Conservation (phyloP, 2,113 vertebrate genomes). For the Myrmophylax atrothorax region DNA sequence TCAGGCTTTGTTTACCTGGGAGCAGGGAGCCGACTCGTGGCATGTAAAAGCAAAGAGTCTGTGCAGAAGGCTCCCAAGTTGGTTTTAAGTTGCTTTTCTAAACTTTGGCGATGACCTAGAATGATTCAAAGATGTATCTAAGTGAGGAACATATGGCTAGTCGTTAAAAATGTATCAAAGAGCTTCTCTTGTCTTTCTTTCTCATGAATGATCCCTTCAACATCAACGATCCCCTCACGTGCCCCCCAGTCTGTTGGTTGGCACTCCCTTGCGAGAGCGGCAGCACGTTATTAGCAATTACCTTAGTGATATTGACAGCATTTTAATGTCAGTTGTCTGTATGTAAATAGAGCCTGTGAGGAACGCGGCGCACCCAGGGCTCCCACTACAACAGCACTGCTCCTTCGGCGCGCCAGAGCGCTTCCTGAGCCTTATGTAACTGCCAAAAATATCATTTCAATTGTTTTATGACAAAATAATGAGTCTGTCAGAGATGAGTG, state of each 20-base stretch:
- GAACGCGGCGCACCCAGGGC: background rate
- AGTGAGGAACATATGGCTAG: constrained; percentile 55
- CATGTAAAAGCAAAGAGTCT: background rate
- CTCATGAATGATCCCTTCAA: constrained; percentile 24
- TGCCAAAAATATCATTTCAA: constrained; percentile 41
- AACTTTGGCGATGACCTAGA: constrained; percentile 67
- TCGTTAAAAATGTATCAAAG: constrained; percentile 58
- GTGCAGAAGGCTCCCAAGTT: background rate
- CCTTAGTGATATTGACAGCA: constrained; percentile 58
- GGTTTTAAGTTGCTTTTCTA: constrained; percentile 57
- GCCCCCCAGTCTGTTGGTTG: constrained; percentile 41
- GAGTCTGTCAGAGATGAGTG: constrained; percentile 70
- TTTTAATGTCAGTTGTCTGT: constrained; percentile 50
- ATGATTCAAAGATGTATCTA: constrained; percentile 50
- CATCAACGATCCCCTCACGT: constrained; percentile 5
- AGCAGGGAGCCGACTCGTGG: background rate
- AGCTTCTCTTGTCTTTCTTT: background rate
- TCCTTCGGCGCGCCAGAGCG: background rate
- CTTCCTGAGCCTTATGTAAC: constrained; percentile 39
- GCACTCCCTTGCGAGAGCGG: background rate
- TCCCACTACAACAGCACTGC: constrained; percentile 11
- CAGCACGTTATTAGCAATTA: constrained; percentile 42
- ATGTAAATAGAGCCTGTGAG: constrained; percentile 55
- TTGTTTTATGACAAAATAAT: constrained; percentile 63
- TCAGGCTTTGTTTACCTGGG: background rate